Percentiles rank a stretch among this genome's conserved stretches.
Conservation (phyloP, 2,113 vertebrate genomes). For the Gymnogyps californianus region DNA sequence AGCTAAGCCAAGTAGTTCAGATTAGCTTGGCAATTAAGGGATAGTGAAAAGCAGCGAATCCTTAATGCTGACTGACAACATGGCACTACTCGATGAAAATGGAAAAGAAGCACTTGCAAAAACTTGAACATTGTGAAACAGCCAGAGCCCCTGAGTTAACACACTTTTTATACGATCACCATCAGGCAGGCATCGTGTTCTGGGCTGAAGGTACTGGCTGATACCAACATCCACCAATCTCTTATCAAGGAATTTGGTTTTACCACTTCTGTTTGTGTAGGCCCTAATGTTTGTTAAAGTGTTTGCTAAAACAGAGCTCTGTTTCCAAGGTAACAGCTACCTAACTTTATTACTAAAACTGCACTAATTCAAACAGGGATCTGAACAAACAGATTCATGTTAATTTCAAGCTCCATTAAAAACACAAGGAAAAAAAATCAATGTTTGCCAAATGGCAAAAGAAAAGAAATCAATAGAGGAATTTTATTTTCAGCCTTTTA, state of each 20-base stretch:
- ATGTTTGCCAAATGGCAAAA: conserved; percentile 45
- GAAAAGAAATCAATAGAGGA: conserved; percentile 40
- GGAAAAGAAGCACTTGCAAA: background rate
- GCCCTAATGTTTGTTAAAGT: background rate
- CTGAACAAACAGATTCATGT: conserved; percentile 47
- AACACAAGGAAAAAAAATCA: conserved; percentile 50
- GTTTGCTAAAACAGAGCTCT: conserved; percentile 37
- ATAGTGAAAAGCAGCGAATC: background rate
- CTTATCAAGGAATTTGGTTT: background rate
- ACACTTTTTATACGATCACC: background rate
- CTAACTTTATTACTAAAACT: conserved; percentile 56
- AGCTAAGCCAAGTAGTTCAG: conserved; percentile 6
- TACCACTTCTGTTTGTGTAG: background rate
- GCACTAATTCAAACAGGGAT: conserved; percentile 21
- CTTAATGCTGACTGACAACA: conserved; percentile 44
- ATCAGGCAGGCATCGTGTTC: background rate
- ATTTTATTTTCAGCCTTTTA: conserved; percentile 43
- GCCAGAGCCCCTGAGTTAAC: background rate
- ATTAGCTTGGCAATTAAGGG: conserved; percentile 44
- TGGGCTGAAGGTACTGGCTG: background rate
- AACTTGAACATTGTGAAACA: background rate
- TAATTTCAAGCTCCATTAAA: conserved; percentile 69
- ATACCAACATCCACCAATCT: background rate
- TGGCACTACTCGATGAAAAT: background rate
- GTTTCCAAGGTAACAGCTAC: conserved; percentile 59